These are phyloP conservation scores for Hemicordylus capensis DNA, from an alignment of 2,113 vertebrate genomes.

Conservation along the genomic window DNA sequence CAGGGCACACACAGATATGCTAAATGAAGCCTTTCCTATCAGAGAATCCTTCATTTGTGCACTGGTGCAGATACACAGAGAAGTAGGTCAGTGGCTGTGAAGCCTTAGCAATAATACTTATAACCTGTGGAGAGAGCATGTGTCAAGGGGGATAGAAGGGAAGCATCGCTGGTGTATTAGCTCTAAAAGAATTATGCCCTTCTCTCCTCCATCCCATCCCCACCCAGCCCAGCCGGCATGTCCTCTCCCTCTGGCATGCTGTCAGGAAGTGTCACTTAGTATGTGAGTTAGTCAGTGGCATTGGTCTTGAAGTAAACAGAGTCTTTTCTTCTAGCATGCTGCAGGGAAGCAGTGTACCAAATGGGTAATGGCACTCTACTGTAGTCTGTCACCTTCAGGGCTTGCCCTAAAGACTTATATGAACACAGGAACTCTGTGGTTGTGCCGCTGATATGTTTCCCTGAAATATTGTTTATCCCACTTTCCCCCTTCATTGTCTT, in stretches of 20 bases:
- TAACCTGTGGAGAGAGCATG: slow-evolving; percentile 16
- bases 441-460: too few relatives aligned
- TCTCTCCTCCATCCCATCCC: not conserved
- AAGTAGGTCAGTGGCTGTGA: slow-evolving; percentile 33
- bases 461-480: not conserved
- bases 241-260: not conserved
- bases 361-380: not conserved
- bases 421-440: not conserved
- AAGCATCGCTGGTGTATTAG: not conserved
- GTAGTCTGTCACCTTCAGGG: not conserved
- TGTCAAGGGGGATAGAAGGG: not conserved
- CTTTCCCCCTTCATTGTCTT: not conserved
- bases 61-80: slow-evolving; percentile 2
- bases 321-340: not conserved
- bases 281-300: not conserved
- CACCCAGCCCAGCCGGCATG: too few relatives aligned
- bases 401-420: not conserved
- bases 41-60: slow-evolving; percentile 31
- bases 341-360: not conserved
- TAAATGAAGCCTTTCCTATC: not conserved
- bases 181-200: not conserved
- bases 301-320: not conserved
- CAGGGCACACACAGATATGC: not conserved
- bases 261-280: not conserved
- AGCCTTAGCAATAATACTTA: slow-evolving; percentile 1